These are phyloP conservation scores for Sakesphorus luctuosus DNA, from an alignment of 2,113 vertebrate species.

Conservation along the genomic window DNA sequence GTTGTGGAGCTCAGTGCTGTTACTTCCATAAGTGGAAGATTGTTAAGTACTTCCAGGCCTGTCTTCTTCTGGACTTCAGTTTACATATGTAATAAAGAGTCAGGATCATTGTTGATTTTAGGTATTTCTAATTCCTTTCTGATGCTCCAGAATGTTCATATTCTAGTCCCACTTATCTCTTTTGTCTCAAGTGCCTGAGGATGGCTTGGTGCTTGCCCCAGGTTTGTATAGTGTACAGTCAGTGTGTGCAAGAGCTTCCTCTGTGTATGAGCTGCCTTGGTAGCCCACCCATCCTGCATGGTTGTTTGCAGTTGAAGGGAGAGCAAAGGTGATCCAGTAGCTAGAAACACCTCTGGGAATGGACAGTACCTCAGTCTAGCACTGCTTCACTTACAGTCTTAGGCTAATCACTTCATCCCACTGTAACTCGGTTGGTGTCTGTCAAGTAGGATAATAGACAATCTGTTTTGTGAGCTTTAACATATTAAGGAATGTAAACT, in stretches of 20 bases:
- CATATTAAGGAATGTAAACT: neutral
- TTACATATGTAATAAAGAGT: neutral
- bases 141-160: neutral
- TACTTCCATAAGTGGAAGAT: neutral
- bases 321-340: neutral
- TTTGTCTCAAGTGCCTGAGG: neutral
- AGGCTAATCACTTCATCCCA: neutral
- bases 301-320: neutral
- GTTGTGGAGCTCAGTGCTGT: neutral
- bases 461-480: neutral
- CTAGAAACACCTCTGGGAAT: neutral
- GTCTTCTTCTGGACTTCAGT: neutral
- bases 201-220: neutral
- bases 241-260: neutral
- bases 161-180: neutral
- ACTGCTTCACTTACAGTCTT: neutral
- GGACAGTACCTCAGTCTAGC: neutral
- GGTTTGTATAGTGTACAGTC: neutral
- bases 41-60: neutral
- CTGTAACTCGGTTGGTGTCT: neutral
- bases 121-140: neutral
- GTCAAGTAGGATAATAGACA: neutral
- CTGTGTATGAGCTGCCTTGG: neutral
- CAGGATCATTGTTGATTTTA: neutral
- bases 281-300: neutral